Evolutionary conservation across 2,797 vertebrate genomes (phyloP).

Genomic region (Sphenodon punctatus): DNA sequence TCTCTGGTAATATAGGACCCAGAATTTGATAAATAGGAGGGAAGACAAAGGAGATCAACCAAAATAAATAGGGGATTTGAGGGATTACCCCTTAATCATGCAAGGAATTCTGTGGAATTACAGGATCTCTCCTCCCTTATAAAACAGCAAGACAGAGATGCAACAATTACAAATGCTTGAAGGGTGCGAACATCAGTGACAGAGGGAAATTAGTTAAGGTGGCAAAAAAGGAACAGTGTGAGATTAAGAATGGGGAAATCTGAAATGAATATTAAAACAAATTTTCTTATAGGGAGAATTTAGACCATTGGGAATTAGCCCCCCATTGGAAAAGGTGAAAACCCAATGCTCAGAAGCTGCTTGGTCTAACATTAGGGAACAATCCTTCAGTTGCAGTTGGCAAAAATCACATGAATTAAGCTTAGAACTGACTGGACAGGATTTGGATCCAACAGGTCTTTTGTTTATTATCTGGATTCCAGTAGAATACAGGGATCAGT

Average conservation of each 20-base stretch:
- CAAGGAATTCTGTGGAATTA: no score
- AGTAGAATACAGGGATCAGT: no score
- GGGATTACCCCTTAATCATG: no score
- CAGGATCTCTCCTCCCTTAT: neutral
- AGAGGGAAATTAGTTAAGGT: neutral
- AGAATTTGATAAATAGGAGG: neutral
- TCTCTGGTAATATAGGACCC: neutral
- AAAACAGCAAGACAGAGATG: neutral
- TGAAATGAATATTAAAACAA: neutral
- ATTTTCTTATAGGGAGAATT: neutral
- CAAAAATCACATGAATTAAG: neutral
- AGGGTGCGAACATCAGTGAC: neutral
- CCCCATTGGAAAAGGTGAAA: neutral
- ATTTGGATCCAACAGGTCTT: neutral
- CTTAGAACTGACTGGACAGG: neutral
- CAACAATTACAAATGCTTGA: neutral
- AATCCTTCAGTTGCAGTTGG: neutral
- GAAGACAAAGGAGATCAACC: no score
- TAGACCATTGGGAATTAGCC: no score
- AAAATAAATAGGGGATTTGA: no score
- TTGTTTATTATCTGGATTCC: no score
- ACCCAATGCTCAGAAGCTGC: neutral
- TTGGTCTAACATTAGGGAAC: neutral
- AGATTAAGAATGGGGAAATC: neutral
- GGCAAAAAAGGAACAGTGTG: neutral